These are phyloP conservation scores for Seriola rivoliana DNA, from an alignment of 2,113 vertebrate genomes.

Conservation along the genomic window DNA sequence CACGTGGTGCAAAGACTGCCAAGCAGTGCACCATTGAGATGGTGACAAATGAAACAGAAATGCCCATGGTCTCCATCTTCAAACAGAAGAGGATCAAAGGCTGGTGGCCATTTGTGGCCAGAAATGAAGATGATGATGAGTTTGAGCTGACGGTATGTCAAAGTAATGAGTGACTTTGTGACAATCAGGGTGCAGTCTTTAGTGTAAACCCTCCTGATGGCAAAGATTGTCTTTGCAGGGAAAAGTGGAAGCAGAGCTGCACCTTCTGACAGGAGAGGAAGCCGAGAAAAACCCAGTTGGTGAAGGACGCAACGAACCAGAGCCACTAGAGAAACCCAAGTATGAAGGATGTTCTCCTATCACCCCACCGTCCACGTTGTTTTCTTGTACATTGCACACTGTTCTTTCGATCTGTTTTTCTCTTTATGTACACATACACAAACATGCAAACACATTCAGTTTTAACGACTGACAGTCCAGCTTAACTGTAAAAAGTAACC, in stretches of 20 bases:
- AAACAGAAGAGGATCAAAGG: conserved; percentile 99
- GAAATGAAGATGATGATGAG: conserved; percentile 95
- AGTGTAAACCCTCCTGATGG: neutral
- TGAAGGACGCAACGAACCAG: conserved; percentile 94
- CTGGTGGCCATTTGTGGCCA: conserved; percentile 98
- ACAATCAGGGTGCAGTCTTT: neutral
- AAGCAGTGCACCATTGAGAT: conserved; percentile 96
- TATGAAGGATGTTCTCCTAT: conserved; percentile 79
- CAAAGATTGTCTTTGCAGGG: conserved; percentile 83
- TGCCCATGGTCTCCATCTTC: conserved; percentile 97
- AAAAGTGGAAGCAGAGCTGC: conserved; percentile 97
- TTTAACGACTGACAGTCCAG: neutral
- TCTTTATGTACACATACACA: neutral
- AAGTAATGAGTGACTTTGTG: neutral
- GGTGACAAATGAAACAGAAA: conserved; percentile 89
- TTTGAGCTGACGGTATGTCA: conserved; percentile 92
- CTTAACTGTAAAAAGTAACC: neutral
- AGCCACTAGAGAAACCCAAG: conserved; percentile 99
- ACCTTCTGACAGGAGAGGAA: conserved; percentile 94
- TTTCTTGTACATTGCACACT: neutral
- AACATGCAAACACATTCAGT: neutral
- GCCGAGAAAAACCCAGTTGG: conserved; percentile 95
- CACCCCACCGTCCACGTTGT: neutral
- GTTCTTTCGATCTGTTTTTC: neutral
- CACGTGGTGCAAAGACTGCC: conserved; percentile 93